Evolutionary conservation across 1,140 invertebrate genomes (phyloP), one percentile per base, ranked within the genome.

Genomic region (Augochlora pura): DNA sequence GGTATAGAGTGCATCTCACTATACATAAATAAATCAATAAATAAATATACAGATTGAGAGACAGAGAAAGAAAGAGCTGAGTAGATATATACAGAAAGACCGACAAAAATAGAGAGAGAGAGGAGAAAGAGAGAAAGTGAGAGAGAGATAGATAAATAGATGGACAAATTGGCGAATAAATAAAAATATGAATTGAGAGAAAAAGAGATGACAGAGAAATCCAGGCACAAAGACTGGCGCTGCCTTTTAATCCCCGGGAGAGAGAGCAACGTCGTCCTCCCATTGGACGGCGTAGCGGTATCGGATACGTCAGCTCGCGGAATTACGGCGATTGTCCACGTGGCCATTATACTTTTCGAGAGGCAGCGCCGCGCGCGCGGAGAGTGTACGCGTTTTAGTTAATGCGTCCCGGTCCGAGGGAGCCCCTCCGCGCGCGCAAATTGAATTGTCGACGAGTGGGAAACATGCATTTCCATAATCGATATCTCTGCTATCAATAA

Each of bases 401-500:
- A 81, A 85, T 84, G 82, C 69, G 25, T 77, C 59, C 60, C 39
- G 49, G 32, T 4, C 32, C 32, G 32, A 4, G 10, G 42, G n/a
- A n/a, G n/a, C n/a, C n/a, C n/a, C n/a, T n/a, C n/a, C n/a, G 42
- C 10, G 10, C 42, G 32, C 38, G 25, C 39, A 54, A 52, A 76
- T 57, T 72, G 66, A 52, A 82, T 81, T 42, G 25, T 80, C 42
- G 66, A 52, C 3, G 5, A 80, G 39, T 57, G 59, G 59, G 60
- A 71, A 80, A 77, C 23, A 38, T 25, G 23, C 72, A 85, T 85
- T 82, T 85, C 72, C 79, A 74, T 85, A 85, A 85, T 85, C 84
- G 71, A 78, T 71, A 46, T 23, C 16, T 21, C 18, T 6, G 1
- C 60, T 49, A 18, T 74, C 66, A 27, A 75, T 72, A 27, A 32